Evolutionary conservation across 2,113 vertebrate species (phyloP), one percentile per base, ranked within the genome.

Genomic region (Narcine bancroftii): DNA sequence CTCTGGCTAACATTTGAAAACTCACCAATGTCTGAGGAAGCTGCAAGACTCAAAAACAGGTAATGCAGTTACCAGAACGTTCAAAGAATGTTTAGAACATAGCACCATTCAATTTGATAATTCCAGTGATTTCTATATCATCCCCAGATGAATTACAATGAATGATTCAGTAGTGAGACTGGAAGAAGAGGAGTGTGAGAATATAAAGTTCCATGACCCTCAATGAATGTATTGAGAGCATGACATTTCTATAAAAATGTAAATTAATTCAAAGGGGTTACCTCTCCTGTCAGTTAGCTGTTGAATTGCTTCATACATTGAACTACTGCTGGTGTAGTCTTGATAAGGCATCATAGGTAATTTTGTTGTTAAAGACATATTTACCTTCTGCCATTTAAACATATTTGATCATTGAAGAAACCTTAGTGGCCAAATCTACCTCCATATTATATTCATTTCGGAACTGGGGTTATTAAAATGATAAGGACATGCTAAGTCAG

Each of bases 211-310:
- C 53, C 17, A 21, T 10, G 2, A 15, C 26, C 79, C 79, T 53
- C 47, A 83, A 83, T 53, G 53, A 21, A 0, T 6, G 6, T 2
- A 85, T 1, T 0, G 1, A 2, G 33, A 33, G 33, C 53, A 87
- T 53, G 60, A 87, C n/a, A 63, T 60, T 60, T 87, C 53, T 60
- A 87, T 39, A 21, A 60, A 87, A 87, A 87, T 87, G 33, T n/a
- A 36, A 87, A 87, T n/a, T 53, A 19, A 39, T 63, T 87, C n/a
- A 87, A 87, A 60, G 81, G 50, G 53, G 53, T 60, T 87, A 87
- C 53, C 53, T 85, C 81, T 56, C 47, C 33, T 7, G 7, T 39
- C n/a, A 75, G n/a, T 11, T 21, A 11, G n/a, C 72, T 15, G 33
- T 63, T 5, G n/a, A 60, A 87, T 63, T 87, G 53, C n/a, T 87